phyloP scores from a whole-genome alignment of 1,140 invertebrate genomes.

The Platorchestia sp. region DNA sequence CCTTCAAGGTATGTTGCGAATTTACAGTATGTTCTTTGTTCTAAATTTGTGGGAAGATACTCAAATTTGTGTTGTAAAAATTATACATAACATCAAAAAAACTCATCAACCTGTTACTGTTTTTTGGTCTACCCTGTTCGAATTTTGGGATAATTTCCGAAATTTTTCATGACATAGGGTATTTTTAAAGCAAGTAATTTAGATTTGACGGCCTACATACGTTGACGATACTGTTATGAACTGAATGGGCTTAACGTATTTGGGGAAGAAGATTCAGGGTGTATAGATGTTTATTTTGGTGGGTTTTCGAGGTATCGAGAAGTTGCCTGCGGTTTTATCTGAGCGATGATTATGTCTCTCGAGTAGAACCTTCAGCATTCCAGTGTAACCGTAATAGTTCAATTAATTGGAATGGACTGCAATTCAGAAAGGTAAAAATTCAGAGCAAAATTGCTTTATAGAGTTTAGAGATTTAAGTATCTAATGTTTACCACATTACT shows the following conservation, averaged over 20 bases:
- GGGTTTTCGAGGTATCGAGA: not conserved
- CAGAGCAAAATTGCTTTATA: too few relatives aligned
- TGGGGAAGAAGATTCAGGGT: not conserved
- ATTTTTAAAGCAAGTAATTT: not conserved
- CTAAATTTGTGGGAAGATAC: not conserved
- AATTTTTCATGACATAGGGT: not conserved
- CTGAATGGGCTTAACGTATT: not conserved
- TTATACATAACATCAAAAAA: not conserved
- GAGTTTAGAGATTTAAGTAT: too few relatives aligned
- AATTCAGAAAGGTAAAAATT: too few relatives aligned
- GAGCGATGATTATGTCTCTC: not conserved
- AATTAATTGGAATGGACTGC: too few relatives aligned
- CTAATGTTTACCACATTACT: too few relatives aligned
- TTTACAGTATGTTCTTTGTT: not conserved
- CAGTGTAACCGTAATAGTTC: too few relatives aligned
- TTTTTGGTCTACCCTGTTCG: not conserved
- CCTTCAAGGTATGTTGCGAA: constrained; percentile 56
- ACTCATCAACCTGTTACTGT: not conserved
- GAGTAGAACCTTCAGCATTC: not conserved
- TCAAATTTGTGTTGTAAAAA: not conserved
- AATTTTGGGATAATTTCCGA: not conserved
- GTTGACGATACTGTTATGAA: not conserved
- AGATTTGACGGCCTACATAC: not conserved
- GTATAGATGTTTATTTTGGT: not conserved
- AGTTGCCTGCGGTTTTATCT: not conserved